Conservation (phyloP, 2,113 vertebrate species). For the Pampusana beccarii region DNA sequence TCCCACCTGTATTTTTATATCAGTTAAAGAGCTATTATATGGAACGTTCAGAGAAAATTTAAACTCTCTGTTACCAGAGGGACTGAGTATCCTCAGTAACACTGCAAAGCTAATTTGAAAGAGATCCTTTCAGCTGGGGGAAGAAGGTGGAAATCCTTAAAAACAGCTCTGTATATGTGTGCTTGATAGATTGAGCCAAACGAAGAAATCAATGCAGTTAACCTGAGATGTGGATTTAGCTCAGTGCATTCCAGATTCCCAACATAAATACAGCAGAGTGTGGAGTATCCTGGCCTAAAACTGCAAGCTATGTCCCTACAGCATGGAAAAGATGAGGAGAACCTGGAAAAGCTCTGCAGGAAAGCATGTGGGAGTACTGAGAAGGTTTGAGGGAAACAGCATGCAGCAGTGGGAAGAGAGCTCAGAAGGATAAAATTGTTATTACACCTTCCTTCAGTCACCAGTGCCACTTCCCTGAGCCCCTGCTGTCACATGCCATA, state of each 20-base stretch:
- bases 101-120: neutral
- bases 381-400: neutral
- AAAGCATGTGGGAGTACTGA: neutral
- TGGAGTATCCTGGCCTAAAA: neutral
- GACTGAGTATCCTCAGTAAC: neutral
- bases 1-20: neutral
- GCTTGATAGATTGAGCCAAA: neutral
- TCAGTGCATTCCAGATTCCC: neutral
- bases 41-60: neutral
- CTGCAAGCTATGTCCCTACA: neutral
- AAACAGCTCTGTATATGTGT: neutral
- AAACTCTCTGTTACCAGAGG: neutral
- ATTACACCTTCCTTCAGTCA: neutral
- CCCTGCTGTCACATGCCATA: neutral
- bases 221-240: neutral
- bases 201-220: neutral
- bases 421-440: neutral
- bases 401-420: neutral
- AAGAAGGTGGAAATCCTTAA: neutral
- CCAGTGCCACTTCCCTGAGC: neutral
- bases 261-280: rapidly evolving
- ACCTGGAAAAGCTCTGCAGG: neutral
- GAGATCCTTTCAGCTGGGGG: neutral
- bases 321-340: neutral
- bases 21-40: neutral